phyloP scores from a whole-genome alignment of 2,888 invertebrate species.

The Fragum sueziense region DNA sequence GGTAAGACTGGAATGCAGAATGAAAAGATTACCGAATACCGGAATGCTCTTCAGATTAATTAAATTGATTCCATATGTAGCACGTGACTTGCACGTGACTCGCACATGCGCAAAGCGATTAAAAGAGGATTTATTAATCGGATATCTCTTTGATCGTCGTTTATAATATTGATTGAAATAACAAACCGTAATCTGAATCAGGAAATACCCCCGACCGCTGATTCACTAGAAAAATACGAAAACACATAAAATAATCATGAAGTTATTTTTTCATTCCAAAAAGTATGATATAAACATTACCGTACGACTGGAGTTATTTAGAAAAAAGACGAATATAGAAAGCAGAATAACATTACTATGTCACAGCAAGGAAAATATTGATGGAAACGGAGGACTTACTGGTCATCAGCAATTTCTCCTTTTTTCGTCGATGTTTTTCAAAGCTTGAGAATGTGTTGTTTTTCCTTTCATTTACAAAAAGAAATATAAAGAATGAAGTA shows the following conservation, averaged over 20 bases:
- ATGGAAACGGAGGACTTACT: background rate
- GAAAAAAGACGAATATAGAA: no score
- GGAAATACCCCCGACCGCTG: background rate
- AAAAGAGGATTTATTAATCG: slow-evolving; percentile 9
- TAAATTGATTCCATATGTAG: slow-evolving; percentile 7
- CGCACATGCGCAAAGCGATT: slow-evolving; percentile 10
- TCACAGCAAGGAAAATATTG: no score
- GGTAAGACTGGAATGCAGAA: background rate
- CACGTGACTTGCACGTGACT: slow-evolving; percentile 27
- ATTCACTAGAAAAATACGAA: background rate
- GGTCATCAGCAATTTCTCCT: background rate
- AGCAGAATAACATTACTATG: no score
- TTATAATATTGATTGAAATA: background rate
- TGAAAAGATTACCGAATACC: background rate
- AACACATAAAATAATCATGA: background rate
- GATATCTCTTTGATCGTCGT: background rate
- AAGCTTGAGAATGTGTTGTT: no score
- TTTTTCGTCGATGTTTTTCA: background rate
- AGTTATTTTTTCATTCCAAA: no score
- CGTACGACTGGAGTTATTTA: no score
- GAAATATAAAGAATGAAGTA: no score
- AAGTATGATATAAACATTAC: no score
- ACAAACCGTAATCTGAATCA: background rate
- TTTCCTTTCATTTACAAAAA: no score
- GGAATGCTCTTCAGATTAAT: slow-evolving; percentile 6